Conservation (phyloP, 2,797 vertebrate genomes). For the Squalus acanthias region DNA sequence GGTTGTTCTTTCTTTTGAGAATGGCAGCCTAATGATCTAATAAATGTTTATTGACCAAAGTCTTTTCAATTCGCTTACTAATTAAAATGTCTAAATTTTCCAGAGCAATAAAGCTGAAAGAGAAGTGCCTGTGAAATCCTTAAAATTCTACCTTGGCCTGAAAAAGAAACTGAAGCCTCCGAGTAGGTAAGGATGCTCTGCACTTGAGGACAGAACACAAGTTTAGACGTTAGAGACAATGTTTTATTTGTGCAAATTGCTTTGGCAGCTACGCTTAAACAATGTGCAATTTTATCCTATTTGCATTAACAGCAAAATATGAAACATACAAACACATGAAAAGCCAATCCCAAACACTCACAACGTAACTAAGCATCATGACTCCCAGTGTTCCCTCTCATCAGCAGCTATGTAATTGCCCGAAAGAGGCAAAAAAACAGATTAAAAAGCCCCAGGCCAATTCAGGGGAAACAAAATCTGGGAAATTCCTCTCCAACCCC, state of each 20-base stretch:
- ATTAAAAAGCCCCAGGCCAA: background rate
- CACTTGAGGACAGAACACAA: background rate
- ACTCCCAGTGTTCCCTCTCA: background rate
- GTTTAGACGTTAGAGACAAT: background rate
- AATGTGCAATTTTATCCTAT: background rate
- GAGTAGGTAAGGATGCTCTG: slow-evolving; percentile 66
- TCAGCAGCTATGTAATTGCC: no score
- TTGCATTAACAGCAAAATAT: background rate
- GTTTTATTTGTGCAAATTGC: background rate
- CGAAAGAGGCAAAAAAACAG: background rate
- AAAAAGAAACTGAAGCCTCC: slow-evolving; percentile 86
- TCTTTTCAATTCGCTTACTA: background rate
- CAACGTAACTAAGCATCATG: background rate
- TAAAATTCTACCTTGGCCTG: slow-evolving; percentile 85
- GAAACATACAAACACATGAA: background rate
- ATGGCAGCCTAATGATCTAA: background rate
- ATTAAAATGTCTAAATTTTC: slow-evolving; percentile 41
- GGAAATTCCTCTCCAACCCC: background rate
- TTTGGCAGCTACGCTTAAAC: background rate
- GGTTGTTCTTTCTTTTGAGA: background rate
- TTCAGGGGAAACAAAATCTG: background rate
- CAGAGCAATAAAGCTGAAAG: slow-evolving; percentile 84
- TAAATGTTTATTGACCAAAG: background rate
- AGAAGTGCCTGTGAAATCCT: slow-evolving; percentile 63
- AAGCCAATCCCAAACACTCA: no score